Percentiles rank a stretch among this genome's conserved stretches.
These are phyloP conservation scores for Poecilia picta DNA, from an alignment of 2,797 vertebrate genomes.

Conservation along the genomic window DNA sequence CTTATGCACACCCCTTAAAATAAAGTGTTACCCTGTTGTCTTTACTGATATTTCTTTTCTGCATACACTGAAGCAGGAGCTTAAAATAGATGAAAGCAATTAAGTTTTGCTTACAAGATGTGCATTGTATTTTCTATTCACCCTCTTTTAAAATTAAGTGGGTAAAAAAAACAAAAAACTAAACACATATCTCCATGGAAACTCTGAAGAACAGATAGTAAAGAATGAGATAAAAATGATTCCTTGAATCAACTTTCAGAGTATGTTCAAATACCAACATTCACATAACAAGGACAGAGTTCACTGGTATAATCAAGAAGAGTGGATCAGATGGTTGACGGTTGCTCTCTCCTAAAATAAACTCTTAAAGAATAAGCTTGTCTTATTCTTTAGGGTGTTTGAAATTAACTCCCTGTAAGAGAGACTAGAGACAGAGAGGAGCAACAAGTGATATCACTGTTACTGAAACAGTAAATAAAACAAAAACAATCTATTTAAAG, in stretches of 20 bases:
- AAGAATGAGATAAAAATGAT: conserved; percentile 2
- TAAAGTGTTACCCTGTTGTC: neutral
- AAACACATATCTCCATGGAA: conserved; percentile 43
- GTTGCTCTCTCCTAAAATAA: neutral
- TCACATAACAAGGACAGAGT: neutral
- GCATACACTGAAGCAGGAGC: neutral
- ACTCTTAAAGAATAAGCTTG: neutral
- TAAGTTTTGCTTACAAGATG: neutral
- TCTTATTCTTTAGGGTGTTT: neutral
- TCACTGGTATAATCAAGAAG: neutral
- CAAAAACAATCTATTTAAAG: neutral
- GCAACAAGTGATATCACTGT: neutral
- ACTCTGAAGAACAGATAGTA: conserved; percentile 11
- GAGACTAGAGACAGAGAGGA: neutral
- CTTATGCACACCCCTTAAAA: too few species aligned
- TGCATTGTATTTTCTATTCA: conserved; percentile 5
- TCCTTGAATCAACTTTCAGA: neutral
- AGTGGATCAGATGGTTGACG: neutral
- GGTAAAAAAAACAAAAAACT: neutral
- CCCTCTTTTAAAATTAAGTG: conserved; percentile 10
- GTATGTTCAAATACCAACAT: neutral
- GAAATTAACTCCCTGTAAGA: neutral
- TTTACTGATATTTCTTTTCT: neutral
- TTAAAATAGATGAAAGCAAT: conserved; percentile 10
- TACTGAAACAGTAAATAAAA: neutral